Evolutionary conservation across 2,113 vertebrate species (phyloP), one percentile per base, ranked within the genome.

Genomic region (Oryzias celebensis): DNA sequence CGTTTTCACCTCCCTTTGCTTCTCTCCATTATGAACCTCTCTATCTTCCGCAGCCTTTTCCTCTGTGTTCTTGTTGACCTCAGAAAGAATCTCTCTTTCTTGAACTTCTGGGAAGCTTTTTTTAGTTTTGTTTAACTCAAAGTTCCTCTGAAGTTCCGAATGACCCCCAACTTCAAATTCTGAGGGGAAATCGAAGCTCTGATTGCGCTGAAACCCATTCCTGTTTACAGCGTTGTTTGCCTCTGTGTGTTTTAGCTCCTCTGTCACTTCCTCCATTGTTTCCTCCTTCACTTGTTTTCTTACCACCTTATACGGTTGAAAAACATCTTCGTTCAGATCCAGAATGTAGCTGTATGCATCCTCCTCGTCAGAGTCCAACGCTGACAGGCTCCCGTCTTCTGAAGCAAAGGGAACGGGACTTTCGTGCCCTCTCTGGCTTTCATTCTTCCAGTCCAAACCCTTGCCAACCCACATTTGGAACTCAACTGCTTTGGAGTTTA

Each of bases 291-390:
- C 61, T 47, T 60, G 49, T 31, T 18, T 72, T 42, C 59, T 69
- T 2, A 42, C 14, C 28, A 57, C 68, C 60, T 58, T 47, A n/a
- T 1, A 43, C 6, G 81, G 56, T 28, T 52, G 77, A 22, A 68
- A 78, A 23, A 54, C 73, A 0, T 86, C 90, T 58, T 86, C 79
- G 1, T 86, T 86, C 53, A 93, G 82, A 26, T 91, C 82, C 52
- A 85, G 73, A 71, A 92, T 67, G 31, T 87, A 92, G 53, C 80
- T 89, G 22, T 79, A 90, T 0, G 76, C 86, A 4, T 90, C 91
- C 73, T 85, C 84, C 73, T 87, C 85, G 28, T 89, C 83, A 15
- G 89, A 89, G 48, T 89, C 89, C 56, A 90, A 58, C 0, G 41
- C 31, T 0, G 80, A 66, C 53, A 83, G 17, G 2, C 1, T 80